These are phyloP conservation scores for Tragelaphus scriptus DNA, from an alignment of 2,113 vertebrate genomes.

Conservation along the genomic window DNA sequence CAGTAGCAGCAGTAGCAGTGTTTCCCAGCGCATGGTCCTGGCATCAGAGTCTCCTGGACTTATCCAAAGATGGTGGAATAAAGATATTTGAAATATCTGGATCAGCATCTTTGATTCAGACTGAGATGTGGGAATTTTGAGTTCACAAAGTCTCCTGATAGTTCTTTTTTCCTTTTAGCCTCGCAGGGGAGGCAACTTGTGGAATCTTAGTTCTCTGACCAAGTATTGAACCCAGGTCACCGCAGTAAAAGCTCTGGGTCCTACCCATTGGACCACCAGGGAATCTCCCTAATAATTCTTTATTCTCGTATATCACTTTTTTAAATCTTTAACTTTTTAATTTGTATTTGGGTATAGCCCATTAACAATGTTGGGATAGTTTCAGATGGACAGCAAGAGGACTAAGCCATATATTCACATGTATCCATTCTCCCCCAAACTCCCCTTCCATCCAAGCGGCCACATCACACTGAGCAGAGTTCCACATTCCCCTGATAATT, in stretches of 20 bases:
- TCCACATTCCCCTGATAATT: neutral
- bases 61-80: neutral
- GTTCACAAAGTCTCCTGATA: conserved; percentile 1
- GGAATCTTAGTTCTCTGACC: neutral
- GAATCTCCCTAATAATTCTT: neutral
- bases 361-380: neutral
- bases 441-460: neutral
- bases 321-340: neutral
- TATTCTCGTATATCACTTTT: neutral
- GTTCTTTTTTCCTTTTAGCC: neutral
- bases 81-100: neutral
- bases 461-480: neutral
- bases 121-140: neutral
- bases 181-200: neutral
- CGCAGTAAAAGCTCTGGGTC: neutral
- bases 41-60: neutral
- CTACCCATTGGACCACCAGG: neutral
- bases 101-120: neutral
- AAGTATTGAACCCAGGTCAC: neutral
- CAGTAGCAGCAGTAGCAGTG: neutral
- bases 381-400: neutral
- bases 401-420: neutral
- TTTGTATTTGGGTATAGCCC: neutral
- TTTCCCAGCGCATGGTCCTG: neutral
- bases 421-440: neutral